phyloP scores from a whole-genome alignment of 2,797 vertebrate species.

The Chiloscyllium punctatum region DNA sequence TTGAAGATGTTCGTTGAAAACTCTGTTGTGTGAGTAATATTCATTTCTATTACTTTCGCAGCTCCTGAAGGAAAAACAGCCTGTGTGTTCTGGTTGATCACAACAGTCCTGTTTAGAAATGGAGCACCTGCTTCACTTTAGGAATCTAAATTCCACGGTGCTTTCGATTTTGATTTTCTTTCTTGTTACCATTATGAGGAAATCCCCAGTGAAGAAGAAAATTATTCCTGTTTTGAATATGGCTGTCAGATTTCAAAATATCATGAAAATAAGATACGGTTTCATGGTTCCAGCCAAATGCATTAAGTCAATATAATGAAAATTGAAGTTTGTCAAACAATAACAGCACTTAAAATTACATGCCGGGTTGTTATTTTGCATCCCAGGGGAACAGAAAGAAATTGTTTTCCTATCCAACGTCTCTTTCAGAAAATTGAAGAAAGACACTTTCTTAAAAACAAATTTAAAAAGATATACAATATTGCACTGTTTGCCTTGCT shows the following conservation, averaged over 20 bases:
- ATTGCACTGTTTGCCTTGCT: neutral
- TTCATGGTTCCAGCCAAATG: neutral
- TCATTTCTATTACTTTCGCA: neutral
- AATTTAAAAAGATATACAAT: neutral
- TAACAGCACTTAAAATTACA: conserved; percentile 5
- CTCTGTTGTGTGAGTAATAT: neutral
- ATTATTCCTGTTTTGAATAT: neutral
- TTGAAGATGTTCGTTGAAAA: neutral
- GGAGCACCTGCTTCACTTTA: neutral
- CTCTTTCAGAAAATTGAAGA: neutral
- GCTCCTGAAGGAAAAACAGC: neutral
- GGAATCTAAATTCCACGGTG: neutral
- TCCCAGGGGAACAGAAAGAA: neutral
- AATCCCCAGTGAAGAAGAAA: neutral
- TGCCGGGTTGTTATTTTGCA: neutral
- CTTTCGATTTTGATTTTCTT: neutral
- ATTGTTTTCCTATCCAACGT: neutral
- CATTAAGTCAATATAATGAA: neutral
- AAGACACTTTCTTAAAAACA: neutral
- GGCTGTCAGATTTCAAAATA: neutral
- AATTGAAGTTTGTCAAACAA: neutral
- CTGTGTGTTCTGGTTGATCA: neutral
- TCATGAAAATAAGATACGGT: neutral
- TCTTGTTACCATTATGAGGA: neutral
- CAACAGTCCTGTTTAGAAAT: neutral